Evolutionary conservation across 2,797 vertebrate genomes (phyloP).

Genomic region (Esox lucius): DNA sequence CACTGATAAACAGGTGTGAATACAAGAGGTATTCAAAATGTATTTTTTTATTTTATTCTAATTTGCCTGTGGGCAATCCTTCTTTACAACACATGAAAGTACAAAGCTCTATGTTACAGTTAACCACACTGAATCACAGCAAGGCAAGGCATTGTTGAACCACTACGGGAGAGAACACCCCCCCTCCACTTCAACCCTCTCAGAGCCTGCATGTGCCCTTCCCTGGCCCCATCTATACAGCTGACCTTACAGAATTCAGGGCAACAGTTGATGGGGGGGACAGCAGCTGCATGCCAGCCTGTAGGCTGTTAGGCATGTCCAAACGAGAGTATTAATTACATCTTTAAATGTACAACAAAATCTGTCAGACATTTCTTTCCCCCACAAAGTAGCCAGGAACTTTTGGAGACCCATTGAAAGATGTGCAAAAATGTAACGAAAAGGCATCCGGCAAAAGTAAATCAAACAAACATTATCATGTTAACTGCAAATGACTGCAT

Average conservation of each 20-base stretch:
- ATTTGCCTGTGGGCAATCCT: background rate
- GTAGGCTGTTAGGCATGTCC: background rate
- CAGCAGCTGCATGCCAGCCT: slow-evolving; percentile 30
- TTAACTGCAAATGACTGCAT: too few relatives aligned
- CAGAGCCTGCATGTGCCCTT: background rate
- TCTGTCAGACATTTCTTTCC: background rate
- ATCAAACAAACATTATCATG: too few relatives aligned
- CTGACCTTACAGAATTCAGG: slow-evolving; percentile 23
- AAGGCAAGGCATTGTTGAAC: slow-evolving; percentile 35
- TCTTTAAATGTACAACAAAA: background rate
- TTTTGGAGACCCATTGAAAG: too few relatives aligned
- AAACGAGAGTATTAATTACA: background rate
- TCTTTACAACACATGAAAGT: background rate
- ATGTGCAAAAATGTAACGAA: too few relatives aligned
- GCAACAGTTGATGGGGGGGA: slow-evolving; percentile 21
- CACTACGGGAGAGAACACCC: too few relatives aligned
- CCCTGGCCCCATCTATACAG: slow-evolving; percentile 16
- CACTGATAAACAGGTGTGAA: background rate
- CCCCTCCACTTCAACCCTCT: too few relatives aligned
- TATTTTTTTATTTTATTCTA: background rate
- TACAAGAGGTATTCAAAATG: background rate
- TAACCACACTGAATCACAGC: slow-evolving; percentile 30
- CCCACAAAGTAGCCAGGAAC: too few relatives aligned
- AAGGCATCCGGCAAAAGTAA: too few relatives aligned
- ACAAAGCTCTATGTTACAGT: slow-evolving; percentile 10